Conservation (phyloP, 2,888 invertebrate genomes). For the Cephus nigrinus region DNA sequence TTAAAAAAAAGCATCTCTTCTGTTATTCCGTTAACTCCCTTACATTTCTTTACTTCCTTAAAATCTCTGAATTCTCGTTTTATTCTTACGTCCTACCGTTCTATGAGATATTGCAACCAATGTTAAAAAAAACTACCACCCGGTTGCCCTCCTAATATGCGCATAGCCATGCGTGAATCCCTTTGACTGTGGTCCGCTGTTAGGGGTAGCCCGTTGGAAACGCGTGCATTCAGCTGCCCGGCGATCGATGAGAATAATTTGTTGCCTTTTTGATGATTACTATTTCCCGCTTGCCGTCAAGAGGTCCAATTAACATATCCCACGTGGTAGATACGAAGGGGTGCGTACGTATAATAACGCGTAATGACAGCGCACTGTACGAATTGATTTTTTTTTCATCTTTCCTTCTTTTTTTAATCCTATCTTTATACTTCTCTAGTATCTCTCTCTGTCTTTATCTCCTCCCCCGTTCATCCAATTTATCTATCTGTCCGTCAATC, state of each 20-base stretch:
- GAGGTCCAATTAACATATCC: constrained; percentile 4
- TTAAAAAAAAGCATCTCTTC: background rate
- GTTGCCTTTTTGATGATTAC: constrained; percentile 52
- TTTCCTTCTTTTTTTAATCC: background rate
- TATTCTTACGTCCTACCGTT: background rate
- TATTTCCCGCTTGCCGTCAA: constrained; percentile 34
- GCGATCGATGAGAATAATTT: constrained; percentile 59
- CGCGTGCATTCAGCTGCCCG: constrained; percentile 3
- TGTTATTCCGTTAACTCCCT: background rate
- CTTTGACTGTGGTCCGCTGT: constrained; percentile 49
- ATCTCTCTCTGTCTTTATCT: constrained; percentile 31
- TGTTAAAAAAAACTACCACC: background rate
- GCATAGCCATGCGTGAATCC: constrained; percentile 42
- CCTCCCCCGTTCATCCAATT: constrained; percentile 28
- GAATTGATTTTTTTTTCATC: constrained; percentile 10
- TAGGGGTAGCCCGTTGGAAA: constrained; percentile 34
- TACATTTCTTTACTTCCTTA: background rate
- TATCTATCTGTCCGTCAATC: constrained; percentile 15
- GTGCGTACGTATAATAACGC: constrained; percentile 38
- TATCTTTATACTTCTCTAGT: constrained; percentile 7
- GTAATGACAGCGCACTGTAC: constrained; percentile 34
- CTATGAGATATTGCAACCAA: background rate
- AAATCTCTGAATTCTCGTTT: background rate
- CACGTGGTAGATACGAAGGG: background rate
- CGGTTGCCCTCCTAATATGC: constrained; percentile 32